Evolutionary conservation across 2,888 invertebrate genomes (phyloP).

Genomic region (Xestoiulus laeticollis): DNA sequence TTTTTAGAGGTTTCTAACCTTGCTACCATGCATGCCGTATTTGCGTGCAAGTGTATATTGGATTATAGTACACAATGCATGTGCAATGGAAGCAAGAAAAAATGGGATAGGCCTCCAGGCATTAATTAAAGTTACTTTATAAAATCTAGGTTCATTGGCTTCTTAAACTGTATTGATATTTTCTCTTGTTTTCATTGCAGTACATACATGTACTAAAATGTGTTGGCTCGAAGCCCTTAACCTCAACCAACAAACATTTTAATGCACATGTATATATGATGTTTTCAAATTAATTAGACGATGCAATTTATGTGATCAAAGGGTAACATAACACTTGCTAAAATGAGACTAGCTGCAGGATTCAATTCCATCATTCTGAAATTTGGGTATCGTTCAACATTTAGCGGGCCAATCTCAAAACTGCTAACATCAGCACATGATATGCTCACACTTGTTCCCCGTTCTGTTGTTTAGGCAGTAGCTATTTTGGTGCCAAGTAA

Average conservation of each 20-base stretch:
- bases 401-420: not conserved
- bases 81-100: not conserved
- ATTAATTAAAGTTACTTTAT: not conserved
- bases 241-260: too few relatives aligned
- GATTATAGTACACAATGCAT: not conserved
- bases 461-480: not conserved
- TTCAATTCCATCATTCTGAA: not conserved
- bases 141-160: conserved; percentile 6
- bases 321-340: too few relatives aligned
- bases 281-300: too few relatives aligned
- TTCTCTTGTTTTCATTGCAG: not conserved
- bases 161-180: not conserved
- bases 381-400: not conserved
- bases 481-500: not conserved
- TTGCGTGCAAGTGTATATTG: too few relatives aligned
- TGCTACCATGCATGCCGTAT: not conserved
- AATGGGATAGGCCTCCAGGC: not conserved
- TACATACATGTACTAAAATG: not conserved
- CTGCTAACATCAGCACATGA: not conserved
- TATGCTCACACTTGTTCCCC: not conserved
- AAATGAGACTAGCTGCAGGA: not conserved
- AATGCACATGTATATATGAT: not conserved
- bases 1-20: not conserved
- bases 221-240: too few relatives aligned
- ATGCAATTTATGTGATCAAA: too few relatives aligned